Evolutionary conservation across 2,888 invertebrate genomes (phyloP), one percentile per base, ranked within the genome.

Genomic region (Hypselothyrea guttata): DNA sequence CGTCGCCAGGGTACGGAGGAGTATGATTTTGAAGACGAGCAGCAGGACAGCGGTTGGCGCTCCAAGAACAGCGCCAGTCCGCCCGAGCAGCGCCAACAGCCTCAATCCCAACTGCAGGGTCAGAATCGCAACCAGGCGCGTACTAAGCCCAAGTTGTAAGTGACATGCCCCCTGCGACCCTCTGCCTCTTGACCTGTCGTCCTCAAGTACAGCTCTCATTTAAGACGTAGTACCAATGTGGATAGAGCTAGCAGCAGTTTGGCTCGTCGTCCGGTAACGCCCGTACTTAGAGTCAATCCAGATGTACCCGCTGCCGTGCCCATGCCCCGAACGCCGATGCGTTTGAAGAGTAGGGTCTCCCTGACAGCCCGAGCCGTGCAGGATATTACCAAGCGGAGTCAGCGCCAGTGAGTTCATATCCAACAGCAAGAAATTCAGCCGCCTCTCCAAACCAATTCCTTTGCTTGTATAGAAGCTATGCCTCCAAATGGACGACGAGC

Each of bases 291-390:
- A 38, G 71, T 75, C 5, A 78, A 78, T 60, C 76, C 88, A 18
- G 82, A 88, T 74, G 70, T 79, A 41, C 84, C 85, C 47, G 78
- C 84, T 18, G 88, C 88, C 30, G 64, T 72, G 48, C 88, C 88
- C 31, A 56, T 83, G 75, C 86, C 88, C 8, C 76, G 88, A 52
- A 88, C 88, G 59, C 88, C 88, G 12, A 81, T 87, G 62, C 86
- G 85, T 45, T 64, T 88, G 63, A 75, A 69, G 52, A 87, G 71
- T 71, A 83, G 82, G 48, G 86, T 88, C 27, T 83, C 88, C 5
- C 58, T 88, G 41, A 88, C 88, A 33, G 77, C 87, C 41, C 78
- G 88, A 48, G 86, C 87, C 28, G 81, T 88, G 40, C 84, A 81
- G 58, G 87, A 88, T 62, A 84, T 88, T 69, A 71, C 86, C 64